A percentile compares a stretch with the other conserved stretches of the same genome.
Conservation (phyloP, 1,140 invertebrate genomes). For the Diachasmimorpha longicaudata region DNA sequence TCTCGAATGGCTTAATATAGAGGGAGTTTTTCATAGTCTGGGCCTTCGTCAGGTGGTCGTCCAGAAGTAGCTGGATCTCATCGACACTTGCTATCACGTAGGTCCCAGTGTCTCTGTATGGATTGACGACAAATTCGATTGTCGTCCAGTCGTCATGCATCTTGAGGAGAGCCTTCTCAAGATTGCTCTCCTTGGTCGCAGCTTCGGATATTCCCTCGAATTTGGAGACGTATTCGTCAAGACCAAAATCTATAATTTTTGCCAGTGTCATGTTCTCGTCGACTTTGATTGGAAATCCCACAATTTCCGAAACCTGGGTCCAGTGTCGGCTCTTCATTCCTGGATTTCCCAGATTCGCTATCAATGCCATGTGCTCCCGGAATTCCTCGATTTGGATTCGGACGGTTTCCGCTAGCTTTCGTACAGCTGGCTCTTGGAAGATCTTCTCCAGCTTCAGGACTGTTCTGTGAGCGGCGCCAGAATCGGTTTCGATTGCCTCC, state of each 20-base stretch:
- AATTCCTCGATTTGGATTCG: constrained; percentile 86
- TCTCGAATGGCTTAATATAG: constrained; percentile 94
- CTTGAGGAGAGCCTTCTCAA: constrained; percentile 87
- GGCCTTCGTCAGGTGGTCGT: constrained; percentile 96
- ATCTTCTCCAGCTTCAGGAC: constrained; percentile 89
- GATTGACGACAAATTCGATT: constrained; percentile 79
- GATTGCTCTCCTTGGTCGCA: constrained; percentile 92
- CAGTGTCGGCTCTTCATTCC: constrained; percentile 92
- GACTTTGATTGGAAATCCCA: constrained; percentile 90
- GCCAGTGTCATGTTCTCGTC: constrained; percentile 84
- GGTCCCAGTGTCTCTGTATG: constrained; percentile 90
- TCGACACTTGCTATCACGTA: constrained; percentile 90
- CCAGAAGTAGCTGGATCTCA: constrained; percentile 93
- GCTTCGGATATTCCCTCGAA: constrained; percentile 94
- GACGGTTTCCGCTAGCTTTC: constrained; percentile 70
- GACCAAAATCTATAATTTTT: constrained; percentile 91
- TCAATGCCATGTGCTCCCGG: constrained; percentile 87
- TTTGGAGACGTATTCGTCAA: constrained; percentile 88
- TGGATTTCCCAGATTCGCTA: constrained; percentile 92
- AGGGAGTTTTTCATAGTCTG: constrained; percentile 98
- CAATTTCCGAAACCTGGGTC: constrained; percentile 94
- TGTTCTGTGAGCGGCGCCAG: constrained; percentile 78
- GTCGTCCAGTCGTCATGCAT: constrained; percentile 95
- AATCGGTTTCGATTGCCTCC: constrained; percentile 85
- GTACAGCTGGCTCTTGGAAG: constrained; percentile 75